Percentiles rank a stretch among this genome's conserved stretches.
These are phyloP conservation scores for Origma solitaria DNA, from an alignment of 2,113 vertebrate species.

Conservation along the genomic window DNA sequence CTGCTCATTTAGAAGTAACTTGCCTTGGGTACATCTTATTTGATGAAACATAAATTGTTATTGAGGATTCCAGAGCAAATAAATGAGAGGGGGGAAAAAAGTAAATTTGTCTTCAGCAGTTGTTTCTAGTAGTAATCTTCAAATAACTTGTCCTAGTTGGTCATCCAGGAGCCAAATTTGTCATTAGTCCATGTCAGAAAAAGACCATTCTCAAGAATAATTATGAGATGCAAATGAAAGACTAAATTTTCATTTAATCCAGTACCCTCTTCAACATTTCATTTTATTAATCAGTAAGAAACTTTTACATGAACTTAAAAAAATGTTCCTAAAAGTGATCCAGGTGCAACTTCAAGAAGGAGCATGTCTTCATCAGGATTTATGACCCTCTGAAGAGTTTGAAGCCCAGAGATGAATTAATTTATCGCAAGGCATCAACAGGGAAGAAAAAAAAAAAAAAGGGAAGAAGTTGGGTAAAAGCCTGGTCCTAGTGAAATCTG, in stretches of 20 bases:
- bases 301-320: neutral
- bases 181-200: neutral
- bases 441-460: neutral
- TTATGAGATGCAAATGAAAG: neutral
- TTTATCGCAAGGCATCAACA: neutral
- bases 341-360: slow-evolving; percentile 44
- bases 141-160: neutral
- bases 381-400: slow-evolving; percentile 2
- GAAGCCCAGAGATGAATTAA: neutral
- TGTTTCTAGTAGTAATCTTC: neutral
- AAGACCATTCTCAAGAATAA: neutral
- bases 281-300: neutral
- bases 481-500: neutral
- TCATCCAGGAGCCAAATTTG: neutral
- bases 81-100: rapidly evolving
- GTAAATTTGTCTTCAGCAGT: neutral
- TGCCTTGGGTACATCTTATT: neutral
- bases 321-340: neutral
- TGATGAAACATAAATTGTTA: neutral
- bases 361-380: slow-evolving; percentile 23
- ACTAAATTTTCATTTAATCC: neutral
- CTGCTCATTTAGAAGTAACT: neutral
- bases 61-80: neutral
- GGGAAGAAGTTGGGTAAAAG: neutral
- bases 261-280: neutral